Percentiles rank a stretch among this genome's conserved stretches.
Conservation (phyloP, 2,797 vertebrate species). For the Sebastes elongatus region DNA sequence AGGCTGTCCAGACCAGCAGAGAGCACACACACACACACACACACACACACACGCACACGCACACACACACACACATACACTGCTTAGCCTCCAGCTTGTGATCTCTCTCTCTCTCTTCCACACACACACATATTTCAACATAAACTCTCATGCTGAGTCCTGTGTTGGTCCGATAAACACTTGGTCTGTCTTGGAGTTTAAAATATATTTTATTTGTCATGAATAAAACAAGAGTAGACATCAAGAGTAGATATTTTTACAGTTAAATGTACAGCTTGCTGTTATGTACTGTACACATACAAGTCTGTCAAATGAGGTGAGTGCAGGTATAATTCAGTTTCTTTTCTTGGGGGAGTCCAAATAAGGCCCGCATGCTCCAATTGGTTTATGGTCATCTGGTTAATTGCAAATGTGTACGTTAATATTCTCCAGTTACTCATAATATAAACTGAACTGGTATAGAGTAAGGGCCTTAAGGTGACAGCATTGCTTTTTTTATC, state of each 20-base stretch:
- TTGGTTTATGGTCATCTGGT: not conserved
- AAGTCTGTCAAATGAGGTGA: not conserved
- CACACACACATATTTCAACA: slow-evolving; percentile 22
- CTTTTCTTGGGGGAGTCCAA: not conserved
- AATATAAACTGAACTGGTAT: not conserved
- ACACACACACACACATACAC: not conserved
- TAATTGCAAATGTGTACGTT: not conserved
- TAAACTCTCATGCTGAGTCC: slow-evolving; percentile 20
- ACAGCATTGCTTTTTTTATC: not conserved
- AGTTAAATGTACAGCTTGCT: not conserved
- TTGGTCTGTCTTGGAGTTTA: not conserved
- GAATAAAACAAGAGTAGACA: too few relatives aligned
- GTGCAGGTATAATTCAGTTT: not conserved
- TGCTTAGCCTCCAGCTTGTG: not conserved
- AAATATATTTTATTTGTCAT: too few relatives aligned
- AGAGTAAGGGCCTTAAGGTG: too few relatives aligned
- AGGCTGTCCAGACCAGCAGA: slow-evolving; percentile 6
- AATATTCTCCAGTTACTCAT: not conserved
- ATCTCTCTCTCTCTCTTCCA: not conserved
- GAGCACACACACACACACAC: not conserved
- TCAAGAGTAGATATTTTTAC: too few relatives aligned
- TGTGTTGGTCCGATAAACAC: slow-evolving; percentile 12
- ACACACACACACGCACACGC: not conserved
- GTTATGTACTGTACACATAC: not conserved
- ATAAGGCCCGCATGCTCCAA: not conserved